Conservation (phyloP, 2,888 invertebrate species). For the Pherbina coryleti region DNA sequence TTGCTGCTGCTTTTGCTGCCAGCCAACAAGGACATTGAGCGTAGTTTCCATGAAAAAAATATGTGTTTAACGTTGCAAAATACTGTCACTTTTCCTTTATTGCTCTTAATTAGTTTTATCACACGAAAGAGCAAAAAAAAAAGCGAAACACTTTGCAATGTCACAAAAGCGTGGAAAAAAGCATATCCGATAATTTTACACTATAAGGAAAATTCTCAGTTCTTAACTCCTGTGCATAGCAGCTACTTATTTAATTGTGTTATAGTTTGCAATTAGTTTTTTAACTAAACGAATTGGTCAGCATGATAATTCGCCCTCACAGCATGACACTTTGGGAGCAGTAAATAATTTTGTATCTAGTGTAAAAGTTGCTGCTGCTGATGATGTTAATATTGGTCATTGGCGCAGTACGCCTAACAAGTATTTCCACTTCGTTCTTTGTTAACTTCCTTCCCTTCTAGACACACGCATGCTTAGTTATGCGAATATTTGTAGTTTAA, state of each 20-base stretch:
- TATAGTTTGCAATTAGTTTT: constrained; percentile 37
- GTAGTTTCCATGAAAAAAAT: constrained; percentile 33
- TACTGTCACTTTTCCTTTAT: constrained; percentile 61
- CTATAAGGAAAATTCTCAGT: neutral
- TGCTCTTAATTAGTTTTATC: constrained; percentile 66
- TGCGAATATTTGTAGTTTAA: neutral
- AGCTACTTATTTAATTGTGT: constrained; percentile 19
- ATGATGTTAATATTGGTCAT: neutral
- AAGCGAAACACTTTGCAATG: neutral
- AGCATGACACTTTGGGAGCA: neutral
- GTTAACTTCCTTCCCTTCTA: too few relatives aligned
- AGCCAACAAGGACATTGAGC: neutral
- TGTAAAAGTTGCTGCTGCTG: neutral
- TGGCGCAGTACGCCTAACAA: neutral
- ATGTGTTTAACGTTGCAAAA: constrained; percentile 55
- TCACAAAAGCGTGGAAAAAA: neutral
- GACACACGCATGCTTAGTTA: neutral
- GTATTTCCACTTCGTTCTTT: too few relatives aligned
- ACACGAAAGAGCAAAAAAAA: constrained; percentile 46
- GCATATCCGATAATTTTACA: neutral
- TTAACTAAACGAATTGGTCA: constrained; percentile 32
- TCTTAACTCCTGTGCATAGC: neutral
- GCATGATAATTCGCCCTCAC: neutral
- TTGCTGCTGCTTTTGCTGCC: neutral
- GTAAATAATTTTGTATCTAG: neutral